These are phyloP conservation scores for Drosophila lowei DNA, from an alignment of 1,140 invertebrate species.

Conservation along the genomic window DNA sequence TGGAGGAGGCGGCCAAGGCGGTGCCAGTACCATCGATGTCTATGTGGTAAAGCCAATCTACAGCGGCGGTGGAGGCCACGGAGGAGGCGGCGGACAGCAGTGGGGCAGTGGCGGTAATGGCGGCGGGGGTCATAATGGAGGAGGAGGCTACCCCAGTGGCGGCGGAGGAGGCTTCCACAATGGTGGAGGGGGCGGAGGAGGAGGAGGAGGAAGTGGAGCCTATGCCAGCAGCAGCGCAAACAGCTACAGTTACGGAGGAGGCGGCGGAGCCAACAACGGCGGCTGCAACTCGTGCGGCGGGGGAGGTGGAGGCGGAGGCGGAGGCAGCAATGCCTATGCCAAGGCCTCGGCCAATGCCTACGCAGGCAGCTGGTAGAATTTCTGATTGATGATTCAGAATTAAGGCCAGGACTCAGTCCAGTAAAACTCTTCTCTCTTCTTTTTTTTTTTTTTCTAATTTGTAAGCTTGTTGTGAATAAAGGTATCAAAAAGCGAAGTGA, in stretches of 20 bases:
- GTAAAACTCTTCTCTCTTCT: not conserved
- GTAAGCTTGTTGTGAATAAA: conserved; percentile 1
- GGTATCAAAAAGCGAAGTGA: too few species aligned
- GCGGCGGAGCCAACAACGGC: conserved; percentile 18
- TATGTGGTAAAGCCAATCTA: conserved; percentile 42
- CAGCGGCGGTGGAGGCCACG: conserved; percentile 9
- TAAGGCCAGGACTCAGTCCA: not conserved
- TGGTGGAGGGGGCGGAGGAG: conserved; percentile 47
- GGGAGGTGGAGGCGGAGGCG: conserved; percentile 25
- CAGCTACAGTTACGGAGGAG: conserved; percentile 53
- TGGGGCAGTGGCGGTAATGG: conserved; percentile 25
- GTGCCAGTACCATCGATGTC: conserved; percentile 35
- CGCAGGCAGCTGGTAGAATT: conserved; percentile 46
- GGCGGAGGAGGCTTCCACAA: conserved; percentile 9
- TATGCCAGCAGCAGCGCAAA: conserved; percentile 67
- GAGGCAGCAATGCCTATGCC: conserved; percentile 51
- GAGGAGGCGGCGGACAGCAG: conserved; percentile 31
- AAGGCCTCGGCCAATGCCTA: conserved; percentile 66
- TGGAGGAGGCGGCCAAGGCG: conserved; percentile 14
- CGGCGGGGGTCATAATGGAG: conserved; percentile 11
- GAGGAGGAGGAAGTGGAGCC: conserved; percentile 38
- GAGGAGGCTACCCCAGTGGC: conserved; percentile 17
- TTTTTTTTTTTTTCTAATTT: not conserved
- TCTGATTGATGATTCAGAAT: not conserved
- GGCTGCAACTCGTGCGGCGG: conserved; percentile 40